These are phyloP conservation scores for Temnothorax rugatulus DNA, from an alignment of 2,888 invertebrate genomes.

Conservation along the genomic window DNA sequence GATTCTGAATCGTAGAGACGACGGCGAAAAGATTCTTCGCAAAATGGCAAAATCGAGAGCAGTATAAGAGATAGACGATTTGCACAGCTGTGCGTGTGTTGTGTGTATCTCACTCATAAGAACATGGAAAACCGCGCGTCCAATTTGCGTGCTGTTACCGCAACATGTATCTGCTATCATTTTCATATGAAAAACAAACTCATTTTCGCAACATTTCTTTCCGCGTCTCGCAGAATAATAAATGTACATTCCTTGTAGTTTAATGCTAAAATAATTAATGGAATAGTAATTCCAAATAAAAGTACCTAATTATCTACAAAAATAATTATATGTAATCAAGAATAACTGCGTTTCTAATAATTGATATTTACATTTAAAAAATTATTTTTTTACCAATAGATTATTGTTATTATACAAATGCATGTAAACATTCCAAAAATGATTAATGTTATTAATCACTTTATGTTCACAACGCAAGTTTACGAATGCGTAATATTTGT, in stretches of 20 bases:
- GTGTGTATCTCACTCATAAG: not conserved
- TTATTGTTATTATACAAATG: constrained; percentile 3
- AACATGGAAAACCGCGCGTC: not conserved
- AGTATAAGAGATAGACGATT: constrained; percentile 1
- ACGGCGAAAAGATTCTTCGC: not conserved
- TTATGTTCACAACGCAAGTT: constrained; percentile 5
- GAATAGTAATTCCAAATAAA: not conserved
- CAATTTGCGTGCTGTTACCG: constrained; percentile 4
- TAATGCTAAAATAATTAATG: not conserved
- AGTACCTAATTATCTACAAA: not conserved
- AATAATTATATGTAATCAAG: not conserved
- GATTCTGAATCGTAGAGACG: constrained; percentile 64
- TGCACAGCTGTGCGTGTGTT: not conserved
- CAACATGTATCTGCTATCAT: not conserved
- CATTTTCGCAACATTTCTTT: not conserved
- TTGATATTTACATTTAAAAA: not conserved
- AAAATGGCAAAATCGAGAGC: constrained; percentile 30
- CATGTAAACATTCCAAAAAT: not conserved
- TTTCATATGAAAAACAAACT: not conserved
- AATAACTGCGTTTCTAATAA: not conserved
- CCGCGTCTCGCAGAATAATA: not conserved
- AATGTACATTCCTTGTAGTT: not conserved
- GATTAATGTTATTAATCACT: constrained; percentile 39
- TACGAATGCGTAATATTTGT: constrained; percentile 49
- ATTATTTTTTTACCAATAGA: not conserved